Base-by-base conservation (phyloP, 2,113 vertebrate genomes). In the Romanogobio albipinnatus region DNA sequence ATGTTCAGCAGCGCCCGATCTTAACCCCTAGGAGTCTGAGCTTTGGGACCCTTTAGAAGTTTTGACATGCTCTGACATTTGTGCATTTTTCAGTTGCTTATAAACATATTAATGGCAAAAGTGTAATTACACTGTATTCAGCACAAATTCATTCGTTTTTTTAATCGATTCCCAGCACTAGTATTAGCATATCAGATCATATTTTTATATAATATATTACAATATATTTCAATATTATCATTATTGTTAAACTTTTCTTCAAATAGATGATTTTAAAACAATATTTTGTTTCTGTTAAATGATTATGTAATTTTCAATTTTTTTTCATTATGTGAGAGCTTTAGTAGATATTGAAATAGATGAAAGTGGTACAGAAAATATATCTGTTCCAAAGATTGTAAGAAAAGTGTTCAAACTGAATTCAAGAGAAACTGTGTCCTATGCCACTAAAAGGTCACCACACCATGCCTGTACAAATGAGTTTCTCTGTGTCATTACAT, bases 401-500 rank as follows among this genome's bases (percentile, higher is more conserved):
- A 62, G 76, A 70, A 77, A 24, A 59, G 24, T 17, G 56, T 76
- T 49, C 1, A 83, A 49, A 76, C 39, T 61, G 13, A 66, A 39
- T 39, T 76, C 56, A 81, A 62, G 22, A 80, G 66, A 33, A 73
- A 80, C 66, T 3, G 24, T 26, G 43, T 62, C 22, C 29, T 56
- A 26, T 81, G 59, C 43, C 68, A 81, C 10, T 62, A 64, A 81
- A 53, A 81, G 45, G 78, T 81, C 45, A 75, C 71, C 33, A 47
- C 64, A 73, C 45, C 19, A 43, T 66, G 11, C 51, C 76, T 84
- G 56, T 68, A 84, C 73, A 76, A 84, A 61, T 33, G 26, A 81
- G 92, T 92, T 89, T 81, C 53, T 80, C 58, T 75, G 76, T 84
- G 64, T 81, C 49, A 87, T 26, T 45, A 17, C n/a, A 75, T 82